These are phyloP conservation scores for Phaenicophaeus curvirostris DNA, from an alignment of 2,797 vertebrate species.

Conservation along the genomic window DNA sequence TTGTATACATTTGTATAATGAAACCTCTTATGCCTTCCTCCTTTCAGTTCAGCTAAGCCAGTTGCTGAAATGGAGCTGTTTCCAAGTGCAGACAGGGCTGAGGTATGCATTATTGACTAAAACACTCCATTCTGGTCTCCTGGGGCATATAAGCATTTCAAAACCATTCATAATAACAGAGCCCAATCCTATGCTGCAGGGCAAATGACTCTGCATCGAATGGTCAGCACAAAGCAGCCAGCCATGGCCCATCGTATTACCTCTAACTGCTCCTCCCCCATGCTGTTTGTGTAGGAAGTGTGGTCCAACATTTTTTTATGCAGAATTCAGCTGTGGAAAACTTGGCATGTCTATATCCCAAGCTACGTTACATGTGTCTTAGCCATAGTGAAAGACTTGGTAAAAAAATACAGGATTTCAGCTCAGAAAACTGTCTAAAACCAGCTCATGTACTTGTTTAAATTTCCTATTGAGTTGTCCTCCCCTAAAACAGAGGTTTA, in stretches of 20 bases:
- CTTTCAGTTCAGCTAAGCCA: background rate
- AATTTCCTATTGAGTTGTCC: background rate
- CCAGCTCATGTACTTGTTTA: background rate
- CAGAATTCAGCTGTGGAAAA: background rate
- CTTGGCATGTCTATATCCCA: background rate
- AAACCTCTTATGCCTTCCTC: background rate
- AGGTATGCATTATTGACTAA: constrained; percentile 34
- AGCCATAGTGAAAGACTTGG: background rate
- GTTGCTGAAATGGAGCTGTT: background rate
- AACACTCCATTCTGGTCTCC: constrained; percentile 11
- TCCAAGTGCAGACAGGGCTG: background rate
- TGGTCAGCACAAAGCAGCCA: constrained; percentile 36
- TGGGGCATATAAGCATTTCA: constrained; percentile 35
- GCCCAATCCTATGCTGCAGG: background rate
- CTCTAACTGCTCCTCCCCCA: background rate
- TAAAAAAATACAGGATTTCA: background rate
- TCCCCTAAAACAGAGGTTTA: background rate
- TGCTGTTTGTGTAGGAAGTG: background rate
- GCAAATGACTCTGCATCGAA: constrained; percentile 52
- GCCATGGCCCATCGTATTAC: background rate
- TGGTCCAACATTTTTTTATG: background rate
- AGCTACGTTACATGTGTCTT: background rate
- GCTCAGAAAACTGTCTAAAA: background rate
- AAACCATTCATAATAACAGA: constrained; percentile 41
- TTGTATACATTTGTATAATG: background rate